These are phyloP conservation scores for Drosophila rufa DNA, from an alignment of 1,140 invertebrate species.

Conservation along the genomic window DNA sequence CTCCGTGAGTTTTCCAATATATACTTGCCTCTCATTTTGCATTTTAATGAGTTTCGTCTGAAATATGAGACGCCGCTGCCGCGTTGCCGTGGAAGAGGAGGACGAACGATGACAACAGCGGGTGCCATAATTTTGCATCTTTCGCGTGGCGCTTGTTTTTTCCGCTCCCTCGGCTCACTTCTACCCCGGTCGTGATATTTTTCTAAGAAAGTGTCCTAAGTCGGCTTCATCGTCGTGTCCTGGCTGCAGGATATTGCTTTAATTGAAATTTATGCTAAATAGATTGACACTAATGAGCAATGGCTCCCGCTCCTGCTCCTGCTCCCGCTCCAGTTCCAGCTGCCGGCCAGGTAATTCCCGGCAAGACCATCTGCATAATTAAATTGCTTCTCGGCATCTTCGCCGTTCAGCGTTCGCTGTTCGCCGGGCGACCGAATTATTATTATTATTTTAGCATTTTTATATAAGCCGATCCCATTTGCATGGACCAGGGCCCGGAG, in stretches of 20 bases:
- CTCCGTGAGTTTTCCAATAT: slow-evolving; percentile 52
- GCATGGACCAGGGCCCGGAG: slow-evolving; percentile 47
- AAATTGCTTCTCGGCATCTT: slow-evolving; percentile 61
- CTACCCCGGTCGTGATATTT: slow-evolving; percentile 22
- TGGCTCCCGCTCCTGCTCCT: slow-evolving; percentile 50
- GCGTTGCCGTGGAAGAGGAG: background rate
- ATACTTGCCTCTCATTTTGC: slow-evolving; percentile 70
- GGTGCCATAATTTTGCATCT: slow-evolving; percentile 64
- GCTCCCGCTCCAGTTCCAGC: slow-evolving; percentile 11
- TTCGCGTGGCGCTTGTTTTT: slow-evolving; percentile 38
- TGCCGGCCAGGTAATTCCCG: slow-evolving; percentile 54
- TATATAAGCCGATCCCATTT: slow-evolving; percentile 56
- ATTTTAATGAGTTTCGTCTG: slow-evolving; percentile 77
- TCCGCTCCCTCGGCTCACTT: background rate
- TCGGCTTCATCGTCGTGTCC: slow-evolving; percentile 46
- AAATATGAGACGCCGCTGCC: slow-evolving; percentile 58
- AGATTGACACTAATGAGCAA: slow-evolving; percentile 82
- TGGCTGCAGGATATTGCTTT: slow-evolving; percentile 79
- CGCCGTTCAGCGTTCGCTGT: slow-evolving; percentile 5
- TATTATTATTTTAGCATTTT: slow-evolving; percentile 72
- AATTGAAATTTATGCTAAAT: slow-evolving; percentile 84
- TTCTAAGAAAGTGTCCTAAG: slow-evolving; percentile 61
- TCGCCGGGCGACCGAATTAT: slow-evolving; percentile 53
- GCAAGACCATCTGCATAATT: slow-evolving; percentile 63
- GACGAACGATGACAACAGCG: slow-evolving; percentile 39